A percentile compares a stretch with the other conserved stretches of the same genome.
These are phyloP conservation scores for Hydractinia echinata DNA, from an alignment of 30 jellyfish, hydroid and myxozoan genomes.

Conservation along the genomic window DNA sequence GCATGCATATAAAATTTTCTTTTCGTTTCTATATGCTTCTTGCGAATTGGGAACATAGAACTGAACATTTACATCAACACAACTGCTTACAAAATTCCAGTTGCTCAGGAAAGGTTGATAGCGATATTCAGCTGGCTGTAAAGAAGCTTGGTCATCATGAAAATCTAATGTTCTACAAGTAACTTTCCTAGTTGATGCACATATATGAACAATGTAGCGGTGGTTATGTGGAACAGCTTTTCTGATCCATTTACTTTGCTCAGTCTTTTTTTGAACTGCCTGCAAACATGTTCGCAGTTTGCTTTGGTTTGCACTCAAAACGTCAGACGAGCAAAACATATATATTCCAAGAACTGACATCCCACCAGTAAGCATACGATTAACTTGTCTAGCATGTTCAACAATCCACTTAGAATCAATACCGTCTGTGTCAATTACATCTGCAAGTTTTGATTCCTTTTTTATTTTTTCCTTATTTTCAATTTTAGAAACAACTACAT, in stretches of 20 bases:
- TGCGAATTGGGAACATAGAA: slow-evolving; percentile 62
- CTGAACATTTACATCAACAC: slow-evolving; percentile 53
- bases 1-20: slow-evolving; percentile 52
- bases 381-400: slow-evolving; percentile 95
- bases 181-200: slow-evolving; percentile 69
- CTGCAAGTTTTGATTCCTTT: slow-evolving; percentile 8
- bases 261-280: slow-evolving; percentile 55
- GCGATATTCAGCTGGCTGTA: slow-evolving; percentile 70
- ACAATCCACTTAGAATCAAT: slow-evolving; percentile 76
- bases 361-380: slow-evolving; percentile 93
- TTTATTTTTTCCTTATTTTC: slow-evolving; percentile 24
- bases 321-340: slow-evolving; percentile 57
- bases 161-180: slow-evolving; percentile 66
- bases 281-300: slow-evolving; percentile 51
- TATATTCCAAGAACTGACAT: slow-evolving; percentile 63
- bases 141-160: slow-evolving; percentile 39
- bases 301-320: slow-evolving; percentile 49
- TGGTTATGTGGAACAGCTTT: slow-evolving; percentile 50
- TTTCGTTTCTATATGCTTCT: slow-evolving; percentile 58
- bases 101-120: slow-evolving; percentile 54
- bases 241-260: slow-evolving; percentile 38
- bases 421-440: slow-evolving; percentile 32
- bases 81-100: slow-evolving; percentile 65
- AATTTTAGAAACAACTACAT: slow-evolving; percentile 14
- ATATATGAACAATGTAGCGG: slow-evolving; percentile 60